Evolutionary conservation across 2,113 vertebrate genomes (phyloP).

Genomic region (crab-eating macaque (Macaca fascicularis)): T2T-MFA8v1.1 NC_088379.1:35398001-35398500

Average conservation of each 20-base stretch:
- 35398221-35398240: background rate
- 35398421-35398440: background rate
- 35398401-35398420: background rate
- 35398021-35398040: background rate
- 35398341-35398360: background rate
- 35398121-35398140: background rate
- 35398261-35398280: background rate
- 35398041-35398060: background rate
- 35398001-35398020: background rate
- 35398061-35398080: fast-evolving
- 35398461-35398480: background rate
- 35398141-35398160: background rate
- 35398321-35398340: background rate
- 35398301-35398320: background rate
- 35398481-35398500: background rate
- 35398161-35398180: background rate
- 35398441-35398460: background rate
- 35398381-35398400: background rate
- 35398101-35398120: background rate
- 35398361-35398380: background rate
- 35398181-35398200: background rate
- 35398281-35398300: background rate
- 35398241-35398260: background rate
- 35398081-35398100: background rate
- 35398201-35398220: background rate